Evolutionary conservation across 2,113 vertebrate genomes (phyloP).

Genomic region (Chaetodon trifascialis): DNA sequence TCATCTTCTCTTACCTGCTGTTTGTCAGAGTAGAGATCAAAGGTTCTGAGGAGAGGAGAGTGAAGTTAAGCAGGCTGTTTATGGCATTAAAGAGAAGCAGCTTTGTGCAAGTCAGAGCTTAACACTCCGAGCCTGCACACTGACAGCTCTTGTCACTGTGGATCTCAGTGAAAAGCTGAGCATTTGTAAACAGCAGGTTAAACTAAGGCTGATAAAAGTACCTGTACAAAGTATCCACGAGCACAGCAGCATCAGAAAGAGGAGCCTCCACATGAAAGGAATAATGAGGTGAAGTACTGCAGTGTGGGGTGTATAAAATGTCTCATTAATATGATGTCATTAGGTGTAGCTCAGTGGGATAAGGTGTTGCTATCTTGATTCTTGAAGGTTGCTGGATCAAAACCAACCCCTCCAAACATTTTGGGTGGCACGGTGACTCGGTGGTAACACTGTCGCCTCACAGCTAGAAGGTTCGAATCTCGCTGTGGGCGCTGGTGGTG

Average conservation of each 20-base stretch:
- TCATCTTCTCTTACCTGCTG: conserved; percentile 33
- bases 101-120: conserved; percentile 42
- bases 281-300: background rate
- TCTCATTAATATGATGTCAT: no score
- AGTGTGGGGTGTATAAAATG: background rate
- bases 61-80: conserved; percentile 55
- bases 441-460: no score
- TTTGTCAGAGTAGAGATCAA: conserved; percentile 59
- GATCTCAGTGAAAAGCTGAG: conserved; percentile 36
- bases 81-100: conserved; percentile 51
- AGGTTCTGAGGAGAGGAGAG: conserved; percentile 19
- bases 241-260: conserved; percentile 13
- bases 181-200: conserved; percentile 55
- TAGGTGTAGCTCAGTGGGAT: no score
- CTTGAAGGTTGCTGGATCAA: no score
- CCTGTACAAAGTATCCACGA: conserved; percentile 1
- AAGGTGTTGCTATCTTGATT: no score
- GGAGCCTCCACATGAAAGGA: background rate
- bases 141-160: conserved; percentile 57
- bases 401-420: no score
- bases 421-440: no score
- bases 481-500: no score
- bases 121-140: conserved; percentile 13
- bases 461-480: no score
- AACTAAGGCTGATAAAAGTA: conserved; percentile 23